Evolutionary conservation across 2,797 vertebrate genomes (phyloP).

Genomic region (Silurus aristotelis): DNA sequence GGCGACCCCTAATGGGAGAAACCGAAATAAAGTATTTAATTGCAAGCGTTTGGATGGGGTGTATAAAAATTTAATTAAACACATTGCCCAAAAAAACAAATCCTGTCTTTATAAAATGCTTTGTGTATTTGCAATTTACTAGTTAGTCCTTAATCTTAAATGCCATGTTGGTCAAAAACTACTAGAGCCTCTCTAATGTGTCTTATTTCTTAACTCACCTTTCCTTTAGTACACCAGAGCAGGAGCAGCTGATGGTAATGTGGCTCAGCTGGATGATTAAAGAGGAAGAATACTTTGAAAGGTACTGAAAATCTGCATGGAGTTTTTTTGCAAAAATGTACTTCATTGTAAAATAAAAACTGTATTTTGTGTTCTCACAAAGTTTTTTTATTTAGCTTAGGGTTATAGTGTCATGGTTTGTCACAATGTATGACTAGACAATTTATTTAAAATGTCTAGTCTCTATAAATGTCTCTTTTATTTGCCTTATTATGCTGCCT

Average conservation of each 20-base stretch:
- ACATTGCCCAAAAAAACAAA: background rate
- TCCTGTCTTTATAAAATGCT: background rate
- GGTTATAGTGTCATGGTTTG: background rate
- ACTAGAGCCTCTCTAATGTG: background rate
- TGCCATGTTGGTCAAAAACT: background rate
- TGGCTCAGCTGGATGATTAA: conserved; percentile 99
- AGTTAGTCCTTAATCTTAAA: background rate
- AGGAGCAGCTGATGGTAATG: conserved; percentile 97
- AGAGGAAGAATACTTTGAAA: conserved; percentile 98
- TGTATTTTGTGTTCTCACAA: background rate
- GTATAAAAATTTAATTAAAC: background rate
- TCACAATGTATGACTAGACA: background rate
- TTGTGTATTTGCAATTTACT: background rate
- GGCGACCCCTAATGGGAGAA: no score
- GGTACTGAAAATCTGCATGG: conserved; percentile 71
- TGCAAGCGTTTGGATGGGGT: no score
- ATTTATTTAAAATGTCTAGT: background rate
- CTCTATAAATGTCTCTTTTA: background rate
- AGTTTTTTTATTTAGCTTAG: background rate
- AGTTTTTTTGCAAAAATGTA: background rate
- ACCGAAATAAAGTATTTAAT: no score
- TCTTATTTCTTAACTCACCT: background rate
- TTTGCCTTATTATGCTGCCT: background rate
- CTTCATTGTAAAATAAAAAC: conserved; percentile 31
- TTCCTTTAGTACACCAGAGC: conserved; percentile 86